These are phyloP conservation scores for Herpailurus yagouaroundi DNA, from an alignment of 2,113 vertebrate species.

Conservation along the genomic window DNA sequence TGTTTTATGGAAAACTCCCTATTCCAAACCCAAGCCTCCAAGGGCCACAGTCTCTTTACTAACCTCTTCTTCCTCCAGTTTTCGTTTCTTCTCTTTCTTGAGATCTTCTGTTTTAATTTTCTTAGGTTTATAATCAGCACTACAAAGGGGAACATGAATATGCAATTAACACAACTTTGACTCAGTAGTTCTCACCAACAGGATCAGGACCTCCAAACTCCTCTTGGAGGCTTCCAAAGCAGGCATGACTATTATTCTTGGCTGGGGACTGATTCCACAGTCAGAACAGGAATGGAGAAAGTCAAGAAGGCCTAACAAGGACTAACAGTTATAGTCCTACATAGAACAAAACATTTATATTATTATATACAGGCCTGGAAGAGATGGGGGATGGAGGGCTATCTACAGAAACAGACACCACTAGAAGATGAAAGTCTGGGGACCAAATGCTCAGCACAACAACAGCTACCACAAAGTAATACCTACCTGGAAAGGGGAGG, in stretches of 20 bases:
- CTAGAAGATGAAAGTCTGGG: neutral
- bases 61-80: conserved; percentile 92
- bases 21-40: conserved; percentile 29
- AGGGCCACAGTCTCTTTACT: neutral
- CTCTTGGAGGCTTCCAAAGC: neutral
- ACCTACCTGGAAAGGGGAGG: neutral
- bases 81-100: conserved; percentile 96
- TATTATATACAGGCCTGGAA: neutral
- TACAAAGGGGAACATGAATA: conserved; percentile 81
- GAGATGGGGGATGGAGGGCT: neutral
- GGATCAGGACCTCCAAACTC: neutral
- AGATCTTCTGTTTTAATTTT: conserved; percentile 96
- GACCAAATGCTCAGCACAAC: neutral
- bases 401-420: neutral
- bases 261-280: conserved; percentile 22
- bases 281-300: conserved; percentile 32
- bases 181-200: conserved; percentile 37
- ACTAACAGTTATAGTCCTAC: neutral
- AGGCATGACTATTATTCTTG: neutral
- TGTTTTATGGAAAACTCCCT: conserved; percentile 35
- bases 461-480: neutral
- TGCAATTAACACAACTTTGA: conserved; percentile 46
- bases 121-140: conserved; percentile 94
- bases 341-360: neutral
- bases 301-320: conserved; percentile 22